phyloP scores from a whole-genome alignment of 2,888 invertebrate species.

The Scelioninae gen. 1 region DNA sequence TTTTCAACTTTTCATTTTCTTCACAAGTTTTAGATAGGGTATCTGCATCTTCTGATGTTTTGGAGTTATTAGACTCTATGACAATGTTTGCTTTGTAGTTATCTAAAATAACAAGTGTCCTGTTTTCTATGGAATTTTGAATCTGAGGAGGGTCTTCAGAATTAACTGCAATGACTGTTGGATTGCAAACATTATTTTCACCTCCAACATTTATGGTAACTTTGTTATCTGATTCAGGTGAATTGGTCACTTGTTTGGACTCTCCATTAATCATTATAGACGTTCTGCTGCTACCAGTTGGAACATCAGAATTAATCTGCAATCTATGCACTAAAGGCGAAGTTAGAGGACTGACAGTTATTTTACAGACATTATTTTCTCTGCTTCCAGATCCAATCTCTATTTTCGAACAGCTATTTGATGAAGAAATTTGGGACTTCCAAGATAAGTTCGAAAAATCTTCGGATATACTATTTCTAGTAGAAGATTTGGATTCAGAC shows the following conservation, averaged over 20 bases:
- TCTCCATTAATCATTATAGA: conserved; percentile 84
- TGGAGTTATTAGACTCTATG: conserved; percentile 72
- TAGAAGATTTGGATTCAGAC: conserved; percentile 34
- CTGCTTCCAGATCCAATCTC: conserved; percentile 72
- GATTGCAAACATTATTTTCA: conserved; percentile 81
- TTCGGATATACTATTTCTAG: conserved; percentile 40
- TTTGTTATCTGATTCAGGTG: conserved; percentile 80
- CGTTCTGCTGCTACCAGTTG: conserved; percentile 89
- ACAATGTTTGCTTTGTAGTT: conserved; percentile 83
- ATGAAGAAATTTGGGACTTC: conserved; percentile 35
- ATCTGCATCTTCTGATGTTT: conserved; percentile 11
- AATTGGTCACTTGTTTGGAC: conserved; percentile 47
- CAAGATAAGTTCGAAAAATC: conserved; percentile 25
- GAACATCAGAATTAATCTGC: conserved; percentile 76
- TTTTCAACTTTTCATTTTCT: conserved; percentile 35
- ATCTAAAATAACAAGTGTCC: conserved; percentile 83
- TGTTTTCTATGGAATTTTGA: conserved; percentile 77
- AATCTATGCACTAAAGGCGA: conserved; percentile 81
- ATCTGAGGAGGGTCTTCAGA: conserved; percentile 76
- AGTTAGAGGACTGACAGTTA: conserved; percentile 79
- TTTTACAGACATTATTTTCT: conserved; percentile 81
- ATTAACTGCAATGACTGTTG: conserved; percentile 83
- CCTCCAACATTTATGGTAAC: conserved; percentile 85
- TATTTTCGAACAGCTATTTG: conserved; percentile 72
- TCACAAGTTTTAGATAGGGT: conserved; percentile 12